Conservation (phyloP, 2,113 vertebrate genomes). For the Pangasianodon gigas region DNA sequence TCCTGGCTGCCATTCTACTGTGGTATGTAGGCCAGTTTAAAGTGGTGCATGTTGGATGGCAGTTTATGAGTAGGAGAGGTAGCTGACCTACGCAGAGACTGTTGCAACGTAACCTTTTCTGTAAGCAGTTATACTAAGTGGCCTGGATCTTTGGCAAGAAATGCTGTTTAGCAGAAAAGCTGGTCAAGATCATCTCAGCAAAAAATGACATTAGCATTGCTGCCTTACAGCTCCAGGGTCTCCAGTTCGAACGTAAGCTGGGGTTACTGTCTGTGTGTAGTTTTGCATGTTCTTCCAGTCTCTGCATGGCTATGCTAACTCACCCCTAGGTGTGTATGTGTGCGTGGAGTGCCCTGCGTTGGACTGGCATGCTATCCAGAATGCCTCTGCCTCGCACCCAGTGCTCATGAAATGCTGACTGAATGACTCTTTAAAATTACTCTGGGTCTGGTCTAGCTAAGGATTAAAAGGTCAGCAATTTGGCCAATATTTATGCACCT, state of each 20-base stretch:
- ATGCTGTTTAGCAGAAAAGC: not conserved
- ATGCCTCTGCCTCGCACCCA: not conserved
- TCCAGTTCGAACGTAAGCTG: not conserved
- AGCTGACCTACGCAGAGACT: not conserved
- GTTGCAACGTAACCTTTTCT: not conserved
- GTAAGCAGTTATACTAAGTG: not conserved
- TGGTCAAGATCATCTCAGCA: not conserved
- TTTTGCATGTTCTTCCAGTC: not conserved
- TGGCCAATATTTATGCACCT: too few species aligned
- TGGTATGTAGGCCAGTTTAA: slow-evolving; percentile 21
- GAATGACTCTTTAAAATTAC: too few species aligned
- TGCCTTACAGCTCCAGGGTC: not conserved
- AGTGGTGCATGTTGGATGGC: not conserved
- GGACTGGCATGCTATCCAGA: not conserved
- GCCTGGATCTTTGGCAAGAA: not conserved
- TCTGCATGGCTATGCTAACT: not conserved
- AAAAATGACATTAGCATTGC: not conserved
- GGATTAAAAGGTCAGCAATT: not conserved
- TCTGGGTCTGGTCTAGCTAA: not conserved
- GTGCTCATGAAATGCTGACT: not conserved
- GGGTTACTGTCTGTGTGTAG: not conserved
- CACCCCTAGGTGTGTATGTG: not conserved
- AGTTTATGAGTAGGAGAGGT: not conserved
- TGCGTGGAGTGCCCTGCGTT: not conserved
- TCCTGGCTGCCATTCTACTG: not conserved